Evolutionary conservation across 2,113 vertebrate species (phyloP).

Genomic region (Turdus rufiventris): DNA sequence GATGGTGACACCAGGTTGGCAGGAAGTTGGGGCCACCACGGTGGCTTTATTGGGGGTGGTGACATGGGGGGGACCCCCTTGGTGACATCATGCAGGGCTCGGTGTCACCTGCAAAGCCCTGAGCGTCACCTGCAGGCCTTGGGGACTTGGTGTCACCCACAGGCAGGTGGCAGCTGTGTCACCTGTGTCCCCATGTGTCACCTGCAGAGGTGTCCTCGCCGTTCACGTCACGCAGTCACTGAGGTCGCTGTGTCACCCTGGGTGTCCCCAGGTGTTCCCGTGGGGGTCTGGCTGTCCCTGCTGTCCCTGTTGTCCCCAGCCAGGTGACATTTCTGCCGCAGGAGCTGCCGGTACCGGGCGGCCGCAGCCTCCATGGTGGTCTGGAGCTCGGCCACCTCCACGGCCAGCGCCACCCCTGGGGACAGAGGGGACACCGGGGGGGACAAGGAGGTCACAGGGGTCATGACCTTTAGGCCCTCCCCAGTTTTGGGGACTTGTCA

Average conservation of each 20-base stretch:
- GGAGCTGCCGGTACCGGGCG: neutral
- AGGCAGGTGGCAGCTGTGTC: neutral
- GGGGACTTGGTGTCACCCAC: neutral
- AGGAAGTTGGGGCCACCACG: neutral
- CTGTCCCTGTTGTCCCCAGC: neutral
- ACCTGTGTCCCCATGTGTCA: neutral
- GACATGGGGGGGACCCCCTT: neutral
- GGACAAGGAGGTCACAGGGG: no score
- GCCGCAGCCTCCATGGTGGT: neutral
- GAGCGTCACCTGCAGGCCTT: neutral
- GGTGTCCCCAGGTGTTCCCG: neutral
- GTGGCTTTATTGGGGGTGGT: neutral
- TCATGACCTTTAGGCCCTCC: no score
- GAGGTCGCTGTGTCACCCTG: neutral
- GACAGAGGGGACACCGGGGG: neutral
- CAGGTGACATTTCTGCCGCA: neutral
- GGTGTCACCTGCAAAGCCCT: neutral
- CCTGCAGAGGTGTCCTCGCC: neutral
- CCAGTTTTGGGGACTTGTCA: no score
- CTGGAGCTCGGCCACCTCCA: neutral
- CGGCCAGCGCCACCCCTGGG: neutral
- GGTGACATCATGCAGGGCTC: neutral
- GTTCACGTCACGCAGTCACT: neutral
- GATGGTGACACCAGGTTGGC: neutral
- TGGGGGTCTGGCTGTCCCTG: neutral